phyloP scores from a whole-genome alignment of 2,113 vertebrate species.

The Pterocles orientalis region DNA sequence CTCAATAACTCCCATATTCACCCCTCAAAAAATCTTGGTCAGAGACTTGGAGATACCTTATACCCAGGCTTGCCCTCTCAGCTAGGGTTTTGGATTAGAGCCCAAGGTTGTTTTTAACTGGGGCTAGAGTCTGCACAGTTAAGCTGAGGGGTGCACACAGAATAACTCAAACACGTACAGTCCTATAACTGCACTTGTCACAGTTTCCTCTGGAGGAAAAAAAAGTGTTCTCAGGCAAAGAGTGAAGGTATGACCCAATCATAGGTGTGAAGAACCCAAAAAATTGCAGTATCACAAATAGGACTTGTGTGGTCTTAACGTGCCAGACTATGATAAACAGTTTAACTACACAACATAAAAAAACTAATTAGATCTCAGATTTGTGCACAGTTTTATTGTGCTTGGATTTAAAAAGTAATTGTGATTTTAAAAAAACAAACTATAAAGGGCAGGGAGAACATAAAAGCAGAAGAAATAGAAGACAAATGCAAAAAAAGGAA shows the following conservation, averaged over 20 bases:
- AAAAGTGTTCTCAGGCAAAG: background rate
- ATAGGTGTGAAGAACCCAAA: background rate
- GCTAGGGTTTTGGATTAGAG: background rate
- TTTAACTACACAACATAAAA: background rate
- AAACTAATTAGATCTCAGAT: fast-evolving
- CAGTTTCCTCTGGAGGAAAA: background rate
- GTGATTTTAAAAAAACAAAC: background rate
- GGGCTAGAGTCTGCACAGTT: background rate
- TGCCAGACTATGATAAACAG: background rate
- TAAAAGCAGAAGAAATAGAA: background rate
- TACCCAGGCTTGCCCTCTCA: background rate
- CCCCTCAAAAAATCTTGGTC: constrained; percentile 4
- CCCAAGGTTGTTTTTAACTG: background rate
- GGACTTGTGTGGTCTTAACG: fast-evolving
- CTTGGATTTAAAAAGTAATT: background rate
- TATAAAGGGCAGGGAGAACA: background rate
- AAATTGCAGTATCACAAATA: background rate
- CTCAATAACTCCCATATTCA: background rate
- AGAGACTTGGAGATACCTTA: background rate
- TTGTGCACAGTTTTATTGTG: background rate
- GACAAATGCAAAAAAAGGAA: background rate
- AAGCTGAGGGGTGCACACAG: background rate
- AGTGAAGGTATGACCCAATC: background rate
- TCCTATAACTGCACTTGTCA: background rate
- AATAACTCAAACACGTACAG: background rate